Evolutionary conservation across 2,797 vertebrate genomes (phyloP), one percentile per base, ranked within the genome.

Genomic region (Falco concolor): DNA sequence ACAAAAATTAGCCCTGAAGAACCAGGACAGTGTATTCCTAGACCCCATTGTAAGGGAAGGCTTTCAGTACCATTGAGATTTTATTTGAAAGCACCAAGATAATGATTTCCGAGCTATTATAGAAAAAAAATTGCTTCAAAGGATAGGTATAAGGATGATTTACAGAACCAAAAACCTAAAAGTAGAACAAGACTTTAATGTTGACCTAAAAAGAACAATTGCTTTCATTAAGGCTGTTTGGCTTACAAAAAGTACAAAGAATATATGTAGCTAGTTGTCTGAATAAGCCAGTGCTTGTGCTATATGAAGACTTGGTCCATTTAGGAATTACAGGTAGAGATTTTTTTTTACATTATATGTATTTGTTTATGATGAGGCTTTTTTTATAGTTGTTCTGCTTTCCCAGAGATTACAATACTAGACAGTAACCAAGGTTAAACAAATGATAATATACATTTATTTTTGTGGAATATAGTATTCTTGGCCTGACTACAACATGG

Each of bases 11-110:
- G 8, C 63, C 54, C 40, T 84, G 63, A 12, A 84, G 52, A 76
- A 84, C 28, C n/a, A 82, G 88, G 67, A 82, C 88, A 90, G 67
- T 53, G 52, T 94, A 96, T 94, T 95, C 44, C 88, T 82, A 65
- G 63, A 84, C 42, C 24, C 79, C 61, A 82, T 84, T 97, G 68
- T 90, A 54, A 69, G 44, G 54, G 21, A 86, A 78, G 79, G 42
- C 52, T 94, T 91, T 91, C 88, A 94, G 32, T 50, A 84, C 17
- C 40, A 13, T 27, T 78, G 54, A 78, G 77, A 61, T 73, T 65
- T 81, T 69, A 79, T 84, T 84, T 95, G 83, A 94, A 91, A 90
- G 69, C 42, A 75, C 34, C 59, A 49, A 82, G 81, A 73, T 87
- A 95, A 96, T 84, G 74, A 91, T 50, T 89, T 24, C 49, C 40